These are phyloP conservation scores for Typhlichthys subterraneus DNA, from an alignment of 2,797 vertebrate species.

Conservation along the genomic window DNA sequence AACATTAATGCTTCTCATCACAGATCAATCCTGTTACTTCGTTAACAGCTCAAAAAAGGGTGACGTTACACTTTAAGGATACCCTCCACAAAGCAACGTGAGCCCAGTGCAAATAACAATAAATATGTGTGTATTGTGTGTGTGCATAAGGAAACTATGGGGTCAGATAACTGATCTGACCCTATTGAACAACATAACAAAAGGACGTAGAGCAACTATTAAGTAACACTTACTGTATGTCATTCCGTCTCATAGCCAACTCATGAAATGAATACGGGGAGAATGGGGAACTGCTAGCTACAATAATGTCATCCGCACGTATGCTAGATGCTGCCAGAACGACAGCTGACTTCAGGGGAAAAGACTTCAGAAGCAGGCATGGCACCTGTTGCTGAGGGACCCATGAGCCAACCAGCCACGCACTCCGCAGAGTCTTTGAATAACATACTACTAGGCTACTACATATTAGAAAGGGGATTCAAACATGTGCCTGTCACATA, in stretches of 20 bases:
- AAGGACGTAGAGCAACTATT: neutral
- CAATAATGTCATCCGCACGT: slow-evolving; percentile 8
- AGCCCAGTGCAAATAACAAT: neutral
- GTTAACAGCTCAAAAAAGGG: no score
- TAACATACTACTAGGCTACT: neutral
- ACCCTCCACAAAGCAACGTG: neutral
- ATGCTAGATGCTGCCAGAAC: slow-evolving; percentile 1
- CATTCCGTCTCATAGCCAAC: slow-evolving; percentile 17
- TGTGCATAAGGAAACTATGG: neutral
- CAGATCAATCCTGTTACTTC: no score
- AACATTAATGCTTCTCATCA: no score
- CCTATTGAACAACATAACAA: slow-evolving; percentile 11
- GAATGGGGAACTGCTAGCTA: slow-evolving; percentile 9
- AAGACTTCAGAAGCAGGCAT: slow-evolving; percentile 11
- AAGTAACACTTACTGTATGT: slow-evolving; percentile 8
- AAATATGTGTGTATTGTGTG: neutral
- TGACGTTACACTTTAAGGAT: neutral
- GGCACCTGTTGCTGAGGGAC: slow-evolving; percentile 21
- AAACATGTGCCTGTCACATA: slow-evolving; percentile 2
- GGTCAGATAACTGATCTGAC: slow-evolving; percentile 12
- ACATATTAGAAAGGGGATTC: no score
- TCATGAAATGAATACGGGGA: slow-evolving; percentile 8
- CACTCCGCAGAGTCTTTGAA: slow-evolving; percentile 8
- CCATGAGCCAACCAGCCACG: neutral
- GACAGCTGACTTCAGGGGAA: slow-evolving; percentile 53